Base-by-base conservation (phyloP, 2,888 invertebrate genomes). In the Heliothis peltigera region DNA sequence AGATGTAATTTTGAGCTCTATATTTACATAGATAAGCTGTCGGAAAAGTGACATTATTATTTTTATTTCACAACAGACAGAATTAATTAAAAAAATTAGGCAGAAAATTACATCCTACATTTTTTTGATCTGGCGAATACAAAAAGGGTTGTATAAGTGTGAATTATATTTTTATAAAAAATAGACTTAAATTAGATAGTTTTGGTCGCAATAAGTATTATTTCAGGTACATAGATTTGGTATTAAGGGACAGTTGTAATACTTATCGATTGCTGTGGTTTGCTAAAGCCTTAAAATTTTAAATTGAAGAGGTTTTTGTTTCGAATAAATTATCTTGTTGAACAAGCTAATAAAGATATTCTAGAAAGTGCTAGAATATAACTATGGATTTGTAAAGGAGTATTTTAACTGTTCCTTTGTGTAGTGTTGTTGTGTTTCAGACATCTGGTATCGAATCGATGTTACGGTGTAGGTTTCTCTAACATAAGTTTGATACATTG, bases 111-210 rank as follows among this genome's bases (percentile, higher is more conserved):
- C 39, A 15, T 44, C 22, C 3, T 21, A 7, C 15, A 17, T 44
- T n/a, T 43, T 35, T 49, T 35, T 21, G n/a, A n/a, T n/a, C n/a
- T n/a, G n/a, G n/a, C 12, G 25, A 17, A 17, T 52, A 58, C 43
- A 10, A 43, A 12, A 46, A 53, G 7, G 21, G 48, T 62, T 74
- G 39, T 61, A 22, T 39, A 62, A 65, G 43, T 42, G 32, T 59
- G 39, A 51, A 54, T 61, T 61, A 66, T 75, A 75, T 72, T 65
- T 77, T 77, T 69, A 47, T 73, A 73, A 48, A 39, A 43, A 25
- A 28, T 46, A 44, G 25, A 53, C 46, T 75, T 61, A 47, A 47
- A 64, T 53, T 64, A 58, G 49, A 52, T 47, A 6, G 1, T 49
- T 32, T 73, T 25, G 22, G 55, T 60, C 15, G 10, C 42, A 52